Evolutionary conservation across 2,888 invertebrate species (phyloP).

Genomic region (Macropis europaea): DNA sequence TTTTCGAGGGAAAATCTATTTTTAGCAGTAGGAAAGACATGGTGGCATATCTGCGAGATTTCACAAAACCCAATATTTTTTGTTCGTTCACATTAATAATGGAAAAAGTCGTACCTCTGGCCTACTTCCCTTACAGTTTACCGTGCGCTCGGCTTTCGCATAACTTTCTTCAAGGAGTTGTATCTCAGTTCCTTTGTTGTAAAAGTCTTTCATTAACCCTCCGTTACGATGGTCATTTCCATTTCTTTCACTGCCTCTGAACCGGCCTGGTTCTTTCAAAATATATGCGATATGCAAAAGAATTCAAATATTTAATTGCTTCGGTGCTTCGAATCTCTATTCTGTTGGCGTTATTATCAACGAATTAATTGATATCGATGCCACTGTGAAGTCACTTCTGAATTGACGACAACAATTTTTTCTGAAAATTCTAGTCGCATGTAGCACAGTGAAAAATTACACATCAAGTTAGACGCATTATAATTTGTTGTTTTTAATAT

Average conservation of each 20-base stretch:
- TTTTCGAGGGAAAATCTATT: not conserved
- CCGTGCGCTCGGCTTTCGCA: conserved; percentile 13
- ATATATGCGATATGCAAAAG: no score
- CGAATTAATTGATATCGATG: no score
- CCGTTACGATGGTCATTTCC: conserved; percentile 4
- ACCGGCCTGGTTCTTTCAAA: not conserved
- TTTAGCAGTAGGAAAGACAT: not conserved
- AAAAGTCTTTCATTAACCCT: conserved; percentile 18
- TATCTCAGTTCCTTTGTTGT: conserved; percentile 24
- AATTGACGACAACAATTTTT: no score
- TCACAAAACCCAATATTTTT: not conserved
- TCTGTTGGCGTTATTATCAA: no score
- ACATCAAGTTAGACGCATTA: no score
- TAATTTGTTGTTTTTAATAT: no score
- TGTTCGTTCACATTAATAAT: conserved; percentile 22
- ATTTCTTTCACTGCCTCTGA: not conserved
- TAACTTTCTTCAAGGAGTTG: conserved; percentile 23
- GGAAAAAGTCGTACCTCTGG: conserved; percentile 27
- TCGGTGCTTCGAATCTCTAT: no score
- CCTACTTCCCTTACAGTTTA: conserved; percentile 25
- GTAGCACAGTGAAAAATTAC: no score
- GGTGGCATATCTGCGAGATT: not conserved
- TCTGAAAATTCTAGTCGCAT: no score
- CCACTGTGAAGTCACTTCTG: no score
- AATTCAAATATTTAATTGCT: no score